Conservation (phyloP, 2,113 vertebrate genomes). For the Himantopus leucocephalus region DNA sequence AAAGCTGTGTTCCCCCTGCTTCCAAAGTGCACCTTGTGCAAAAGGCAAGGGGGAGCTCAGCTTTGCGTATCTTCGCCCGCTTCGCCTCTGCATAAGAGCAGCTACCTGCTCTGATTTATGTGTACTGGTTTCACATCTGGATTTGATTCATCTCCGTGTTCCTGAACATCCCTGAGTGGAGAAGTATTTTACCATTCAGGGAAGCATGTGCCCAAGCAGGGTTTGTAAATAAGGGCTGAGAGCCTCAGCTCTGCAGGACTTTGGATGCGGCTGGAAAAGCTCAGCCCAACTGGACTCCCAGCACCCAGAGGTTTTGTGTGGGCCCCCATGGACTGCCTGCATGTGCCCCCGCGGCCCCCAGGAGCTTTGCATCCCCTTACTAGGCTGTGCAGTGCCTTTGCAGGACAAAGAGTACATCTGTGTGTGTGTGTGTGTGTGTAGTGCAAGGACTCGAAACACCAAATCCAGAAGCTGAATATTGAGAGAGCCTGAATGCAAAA, state of each 20-base stretch:
- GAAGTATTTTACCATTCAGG: neutral
- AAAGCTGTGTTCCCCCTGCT: neutral
- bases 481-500: neutral
- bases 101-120: neutral
- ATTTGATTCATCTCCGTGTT: neutral
- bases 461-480: neutral
- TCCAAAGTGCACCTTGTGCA: accelerated
- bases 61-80: neutral
- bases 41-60: neutral
- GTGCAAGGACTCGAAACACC: neutral
- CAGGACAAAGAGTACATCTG: neutral
- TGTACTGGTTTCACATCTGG: neutral
- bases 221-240: neutral
- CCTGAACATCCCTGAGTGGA: neutral
- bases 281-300: neutral
- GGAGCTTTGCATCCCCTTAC: neutral
- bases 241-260: neutral
- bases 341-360: neutral
- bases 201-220: neutral
- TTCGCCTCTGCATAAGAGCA: neutral
- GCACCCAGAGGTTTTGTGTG: neutral
- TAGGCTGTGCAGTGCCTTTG: neutral
- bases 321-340: neutral
- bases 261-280: neutral
- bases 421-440: neutral